Evolutionary conservation across 2,888 invertebrate genomes (phyloP).

Genomic region (Drosophila kokeensis): DNA sequence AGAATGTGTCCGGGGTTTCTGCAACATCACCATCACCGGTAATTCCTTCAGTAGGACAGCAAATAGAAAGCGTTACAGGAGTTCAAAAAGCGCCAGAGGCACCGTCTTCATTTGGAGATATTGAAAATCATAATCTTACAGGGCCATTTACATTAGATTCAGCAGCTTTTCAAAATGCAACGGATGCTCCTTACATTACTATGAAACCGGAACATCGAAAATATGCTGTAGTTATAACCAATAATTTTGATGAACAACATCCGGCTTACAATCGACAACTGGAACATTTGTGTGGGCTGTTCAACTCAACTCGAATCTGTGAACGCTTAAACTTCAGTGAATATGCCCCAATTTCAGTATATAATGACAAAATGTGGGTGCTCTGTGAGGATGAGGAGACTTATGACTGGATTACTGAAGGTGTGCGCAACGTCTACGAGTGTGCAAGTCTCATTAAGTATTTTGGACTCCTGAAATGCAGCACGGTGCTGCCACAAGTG

Average conservation of each 20-base stretch:
- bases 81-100: neutral
- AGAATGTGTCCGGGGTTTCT: neutral
- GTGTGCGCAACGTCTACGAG: conserved; percentile 21
- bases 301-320: conserved; percentile 16
- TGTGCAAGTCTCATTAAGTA: conserved; percentile 27
- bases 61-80: neutral
- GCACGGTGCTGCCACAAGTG: conserved; percentile 43
- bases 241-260: conserved; percentile 11
- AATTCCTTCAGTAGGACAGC: neutral
- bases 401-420: conserved; percentile 41
- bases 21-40: neutral
- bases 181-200: neutral
- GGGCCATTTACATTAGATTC: neutral
- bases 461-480: conserved; percentile 18
- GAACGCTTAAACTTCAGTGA: conserved; percentile 36
- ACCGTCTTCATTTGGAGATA: neutral
- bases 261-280: conserved; percentile 16
- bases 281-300: conserved; percentile 29
- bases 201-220: conserved; percentile 45
- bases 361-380: conserved; percentile 29
- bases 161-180: neutral
- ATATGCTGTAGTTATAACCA: conserved; percentile 27
- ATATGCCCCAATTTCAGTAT: conserved; percentile 12
- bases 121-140: neutral
- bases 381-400: conserved; percentile 41